Evolutionary conservation across 2,797 vertebrate genomes (phyloP).

Genomic region (Poeciliopsis gracilis): DNA sequence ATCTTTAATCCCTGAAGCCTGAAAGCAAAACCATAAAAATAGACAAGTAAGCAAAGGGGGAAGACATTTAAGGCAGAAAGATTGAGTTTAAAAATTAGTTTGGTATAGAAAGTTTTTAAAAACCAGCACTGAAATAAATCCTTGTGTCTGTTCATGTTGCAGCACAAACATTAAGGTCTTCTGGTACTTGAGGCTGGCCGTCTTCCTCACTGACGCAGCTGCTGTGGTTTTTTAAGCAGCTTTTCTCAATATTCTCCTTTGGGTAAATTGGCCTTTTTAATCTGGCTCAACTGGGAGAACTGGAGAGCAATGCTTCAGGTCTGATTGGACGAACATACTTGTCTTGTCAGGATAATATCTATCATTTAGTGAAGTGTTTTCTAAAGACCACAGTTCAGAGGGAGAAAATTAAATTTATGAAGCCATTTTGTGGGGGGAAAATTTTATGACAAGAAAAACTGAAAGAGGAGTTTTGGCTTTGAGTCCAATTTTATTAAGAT

Average conservation of each 20-base stretch:
- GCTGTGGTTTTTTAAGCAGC: not conserved
- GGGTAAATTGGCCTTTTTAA: not conserved
- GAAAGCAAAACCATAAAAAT: slow-evolving; percentile 27
- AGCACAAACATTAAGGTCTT: not conserved
- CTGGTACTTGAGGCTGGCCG: not conserved
- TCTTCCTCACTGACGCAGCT: slow-evolving; percentile 1
- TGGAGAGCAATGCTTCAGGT: not conserved
- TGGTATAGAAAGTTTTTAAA: slow-evolving; percentile 44
- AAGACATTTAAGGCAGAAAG: slow-evolving; percentile 14
- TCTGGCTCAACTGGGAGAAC: not conserved
- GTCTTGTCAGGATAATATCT: not conserved
- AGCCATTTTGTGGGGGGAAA: too few relatives aligned
- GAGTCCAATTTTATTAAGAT: too few relatives aligned
- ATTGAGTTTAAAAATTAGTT: slow-evolving; percentile 23
- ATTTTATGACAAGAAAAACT: not conserved
- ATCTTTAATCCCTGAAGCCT: slow-evolving; percentile 48
- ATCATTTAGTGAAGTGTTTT: not conserved
- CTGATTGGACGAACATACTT: not conserved
- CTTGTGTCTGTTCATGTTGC: slow-evolving; percentile 12
- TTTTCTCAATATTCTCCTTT: not conserved
- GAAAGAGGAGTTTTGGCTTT: not conserved
- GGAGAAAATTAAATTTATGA: not conserved
- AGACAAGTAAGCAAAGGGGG: slow-evolving; percentile 25
- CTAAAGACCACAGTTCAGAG: not conserved
- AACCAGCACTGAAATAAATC: slow-evolving; percentile 48